Conservation (phyloP, 2,113 vertebrate genomes). For the Ploceus nigricollis region DNA sequence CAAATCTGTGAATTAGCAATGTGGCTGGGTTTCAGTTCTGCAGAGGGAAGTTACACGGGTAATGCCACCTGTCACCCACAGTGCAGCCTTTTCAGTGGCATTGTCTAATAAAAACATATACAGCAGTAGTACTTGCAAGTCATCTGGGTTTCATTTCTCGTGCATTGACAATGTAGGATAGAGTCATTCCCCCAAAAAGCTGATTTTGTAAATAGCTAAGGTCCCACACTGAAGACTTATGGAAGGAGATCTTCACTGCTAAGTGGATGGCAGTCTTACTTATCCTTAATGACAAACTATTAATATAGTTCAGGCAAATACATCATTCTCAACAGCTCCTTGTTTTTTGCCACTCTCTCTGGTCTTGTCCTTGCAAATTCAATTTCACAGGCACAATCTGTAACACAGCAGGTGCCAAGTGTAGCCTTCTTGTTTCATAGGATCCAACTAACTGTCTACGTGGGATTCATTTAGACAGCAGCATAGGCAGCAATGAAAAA, state of each 20-base stretch:
- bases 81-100: background rate
- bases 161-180: background rate
- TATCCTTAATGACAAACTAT: constrained; percentile 6
- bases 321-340: background rate
- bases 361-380: constrained; percentile 50
- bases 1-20: background rate
- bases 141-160: background rate
- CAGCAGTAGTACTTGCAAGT: background rate
- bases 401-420: constrained; percentile 46
- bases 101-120: background rate
- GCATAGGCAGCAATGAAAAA: background rate
- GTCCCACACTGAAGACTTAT: background rate
- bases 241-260: background rate
- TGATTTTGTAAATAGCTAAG: background rate
- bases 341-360: constrained; percentile 24
- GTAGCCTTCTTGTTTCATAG: constrained; percentile 46
- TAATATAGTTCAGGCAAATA: background rate
- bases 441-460: constrained; percentile 30
- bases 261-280: background rate
- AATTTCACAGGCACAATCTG: constrained; percentile 52
- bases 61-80: background rate
- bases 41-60: background rate
- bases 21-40: background rate
- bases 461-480: constrained; percentile 34
- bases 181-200: background rate